Conservation (phyloP, 2,888 invertebrate species). For the Eumacrocentrus americanus region DNA sequence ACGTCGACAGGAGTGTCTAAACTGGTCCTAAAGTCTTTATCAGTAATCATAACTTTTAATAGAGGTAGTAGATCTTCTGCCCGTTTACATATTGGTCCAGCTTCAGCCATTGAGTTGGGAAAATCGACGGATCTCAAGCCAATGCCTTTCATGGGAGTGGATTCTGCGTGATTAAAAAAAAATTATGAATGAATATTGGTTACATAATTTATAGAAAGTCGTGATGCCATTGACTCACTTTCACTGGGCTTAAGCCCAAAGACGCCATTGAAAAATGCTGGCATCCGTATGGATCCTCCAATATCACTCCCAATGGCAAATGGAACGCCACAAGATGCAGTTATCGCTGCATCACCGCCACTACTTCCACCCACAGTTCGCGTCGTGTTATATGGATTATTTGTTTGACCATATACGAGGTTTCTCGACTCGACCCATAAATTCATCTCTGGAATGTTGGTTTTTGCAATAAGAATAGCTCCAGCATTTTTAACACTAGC, state of each 20-base stretch:
- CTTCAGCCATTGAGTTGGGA: constrained; percentile 77
- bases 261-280: constrained; percentile 87
- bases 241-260: constrained; percentile 83
- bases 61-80: constrained; percentile 81
- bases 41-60: constrained; percentile 70
- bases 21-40: constrained; percentile 64
- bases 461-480: constrained; percentile 83
- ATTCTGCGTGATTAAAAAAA: constrained; percentile 59
- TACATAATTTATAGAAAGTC: too few relatives aligned
- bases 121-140: constrained; percentile 70
- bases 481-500: constrained; percentile 77
- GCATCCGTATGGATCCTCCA: constrained; percentile 95
- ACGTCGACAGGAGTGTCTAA: constrained; percentile 69
- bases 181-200: too few relatives aligned
- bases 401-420: constrained; percentile 84
- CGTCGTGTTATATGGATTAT: constrained; percentile 88
- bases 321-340: constrained; percentile 80
- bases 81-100: constrained; percentile 82
- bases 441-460: constrained; percentile 94
- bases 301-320: constrained; percentile 92
- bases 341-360: constrained; percentile 82
- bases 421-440: constrained; percentile 92
- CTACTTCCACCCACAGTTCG: constrained; percentile 91
- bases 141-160: constrained; percentile 68
- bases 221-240: constrained; percentile 59